Evolutionary conservation across 2,797 vertebrate species (phyloP), one percentile per base, ranked within the genome.

Genomic region (Trachurus trachurus): DNA sequence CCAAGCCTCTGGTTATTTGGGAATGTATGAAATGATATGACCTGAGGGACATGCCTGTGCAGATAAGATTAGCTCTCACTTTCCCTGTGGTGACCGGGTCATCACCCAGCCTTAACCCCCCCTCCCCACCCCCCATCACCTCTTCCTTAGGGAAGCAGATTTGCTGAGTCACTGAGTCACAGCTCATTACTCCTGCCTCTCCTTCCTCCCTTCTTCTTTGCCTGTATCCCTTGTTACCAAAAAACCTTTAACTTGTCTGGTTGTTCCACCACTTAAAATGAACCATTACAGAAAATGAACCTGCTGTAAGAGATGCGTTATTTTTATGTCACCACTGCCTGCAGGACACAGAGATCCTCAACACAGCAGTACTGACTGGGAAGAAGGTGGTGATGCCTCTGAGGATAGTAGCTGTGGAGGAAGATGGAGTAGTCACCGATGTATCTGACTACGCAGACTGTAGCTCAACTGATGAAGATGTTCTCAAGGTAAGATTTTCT

Each of bases 291-390:
- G 10, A 31, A 49, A 22, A 59, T 45, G 6, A 16, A 52, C 39
- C 29, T 1, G n/a, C 13, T 62, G 12, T 3, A 29, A 19, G 6
- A 22, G 15, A 21, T 39, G 26, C 59, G 10, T 31, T 58, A 11
- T 54, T 40, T 2, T 16, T 12, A 9, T 64, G 2, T 22, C 19
- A 15, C 42, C 16, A 39, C 72, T 40, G 8, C 66, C 63, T 87
- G 47, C 80, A 99, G 98, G 97, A 98, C 92, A 95, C 96, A 0
- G 98, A 99, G 85, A 95, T 99, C 85, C 89, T 99, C 92, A 99
- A 99, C 85, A 99, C 97, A 0, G 97, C 97, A 0, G 83, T 98
- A 29, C 95, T 99, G 78, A 99, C 97, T 0, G 98, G 98, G 47
- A 97, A 96, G 80, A 96, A 96, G 0, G 97, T 98, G 79, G 94